phyloP scores from a whole-genome alignment of 2,797 vertebrate species.

The Hydrophis major region DNA sequence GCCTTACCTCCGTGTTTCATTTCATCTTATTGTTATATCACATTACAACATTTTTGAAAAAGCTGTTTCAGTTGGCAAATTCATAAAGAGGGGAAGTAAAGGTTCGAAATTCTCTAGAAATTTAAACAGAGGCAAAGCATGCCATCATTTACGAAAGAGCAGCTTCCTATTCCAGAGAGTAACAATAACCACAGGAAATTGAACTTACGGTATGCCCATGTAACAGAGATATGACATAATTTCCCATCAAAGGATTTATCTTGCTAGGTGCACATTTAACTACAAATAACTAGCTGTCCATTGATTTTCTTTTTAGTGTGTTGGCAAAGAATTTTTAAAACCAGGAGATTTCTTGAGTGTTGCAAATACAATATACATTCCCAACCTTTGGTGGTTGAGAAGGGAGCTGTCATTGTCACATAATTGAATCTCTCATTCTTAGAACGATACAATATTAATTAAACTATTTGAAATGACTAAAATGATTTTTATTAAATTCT shows the following conservation, averaged over 20 bases:
- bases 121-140: not conserved
- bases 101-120: not conserved
- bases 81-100: not conserved
- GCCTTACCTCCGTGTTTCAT: not conserved
- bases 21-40: not conserved
- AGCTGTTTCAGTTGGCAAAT: not conserved
- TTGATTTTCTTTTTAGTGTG: not conserved
- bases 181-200: not conserved
- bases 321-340: not conserved
- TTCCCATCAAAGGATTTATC: not conserved
- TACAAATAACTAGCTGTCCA: not conserved
- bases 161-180: not conserved
- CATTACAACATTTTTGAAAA: not conserved
- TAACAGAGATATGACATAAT: not conserved
- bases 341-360: not conserved
- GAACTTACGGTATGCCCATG: no score
- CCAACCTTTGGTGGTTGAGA: not conserved
- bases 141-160: not conserved
- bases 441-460: not conserved
- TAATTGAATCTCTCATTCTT: not conserved
- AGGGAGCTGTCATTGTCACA: not conserved
- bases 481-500: not conserved
- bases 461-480: not conserved
- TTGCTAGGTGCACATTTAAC: not conserved
- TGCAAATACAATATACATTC: not conserved